A percentile compares a stretch with the other conserved stretches of the same genome.
phyloP scores from a whole-genome alignment of 2,888 invertebrate species.

The Zygaena filipendulae region DNA sequence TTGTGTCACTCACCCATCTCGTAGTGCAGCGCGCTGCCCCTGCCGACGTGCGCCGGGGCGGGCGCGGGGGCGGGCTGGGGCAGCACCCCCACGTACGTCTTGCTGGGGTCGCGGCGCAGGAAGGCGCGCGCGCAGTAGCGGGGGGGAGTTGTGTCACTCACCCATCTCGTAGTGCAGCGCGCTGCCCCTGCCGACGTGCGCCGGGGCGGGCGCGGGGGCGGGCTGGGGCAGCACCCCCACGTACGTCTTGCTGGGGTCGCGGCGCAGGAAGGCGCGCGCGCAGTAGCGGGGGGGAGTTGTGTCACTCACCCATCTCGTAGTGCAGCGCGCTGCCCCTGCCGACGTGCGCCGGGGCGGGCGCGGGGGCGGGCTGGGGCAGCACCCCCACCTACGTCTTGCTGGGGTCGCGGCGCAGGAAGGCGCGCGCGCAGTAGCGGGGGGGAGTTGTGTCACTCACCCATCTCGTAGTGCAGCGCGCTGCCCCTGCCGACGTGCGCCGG shows the following conservation, averaged over 20 bases:
- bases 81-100: constrained; percentile 52
- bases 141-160: too few species aligned
- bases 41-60: too few species aligned
- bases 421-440: too few species aligned
- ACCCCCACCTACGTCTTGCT: constrained; percentile 60
- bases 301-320: constrained; percentile 54
- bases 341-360: constrained; percentile 18
- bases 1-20: constrained; percentile 60
- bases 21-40: constrained; percentile 46
- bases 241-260: constrained; percentile 68
- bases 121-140: too few species aligned
- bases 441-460: too few species aligned
- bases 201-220: constrained; percentile 21
- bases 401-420: constrained; percentile 66
- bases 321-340: constrained; percentile 49
- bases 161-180: constrained; percentile 58
- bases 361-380: too few species aligned
- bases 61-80: constrained; percentile 22
- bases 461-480: constrained; percentile 50
- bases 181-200: constrained; percentile 41
- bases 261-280: constrained; percentile 58
- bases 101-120: constrained; percentile 67
- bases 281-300: too few species aligned
- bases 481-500: constrained; percentile 43
- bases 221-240: constrained; percentile 36